These are phyloP conservation scores for Oncorhynchus gorbuscha DNA, from an alignment of 2,113 vertebrate species.

Conservation along the genomic window DNA sequence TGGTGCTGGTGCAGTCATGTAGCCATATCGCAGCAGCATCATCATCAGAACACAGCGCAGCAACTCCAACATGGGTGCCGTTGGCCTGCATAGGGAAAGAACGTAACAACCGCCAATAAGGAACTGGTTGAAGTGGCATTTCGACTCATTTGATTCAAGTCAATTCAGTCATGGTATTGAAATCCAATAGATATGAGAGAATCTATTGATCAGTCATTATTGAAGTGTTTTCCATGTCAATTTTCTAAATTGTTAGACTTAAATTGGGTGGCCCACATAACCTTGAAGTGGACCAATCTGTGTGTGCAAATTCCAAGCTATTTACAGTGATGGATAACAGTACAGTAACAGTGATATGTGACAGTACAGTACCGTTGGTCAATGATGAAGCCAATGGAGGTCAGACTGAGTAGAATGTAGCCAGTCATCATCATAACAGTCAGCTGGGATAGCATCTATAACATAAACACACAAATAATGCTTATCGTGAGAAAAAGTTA, in stretches of 20 bases:
- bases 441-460: constrained; percentile 73
- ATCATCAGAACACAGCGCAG: constrained; percentile 77
- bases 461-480: constrained; percentile 17
- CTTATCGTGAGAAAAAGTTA: constrained; percentile 24
- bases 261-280: background rate
- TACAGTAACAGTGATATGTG: background rate
- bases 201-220: background rate
- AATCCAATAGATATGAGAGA: background rate
- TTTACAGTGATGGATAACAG: background rate
- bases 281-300: background rate
- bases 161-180: background rate
- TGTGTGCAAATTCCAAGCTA: background rate
- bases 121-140: background rate
- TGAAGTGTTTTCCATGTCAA: no score
- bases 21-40: constrained; percentile 55
- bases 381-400: constrained; percentile 81
- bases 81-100: constrained; percentile 65
- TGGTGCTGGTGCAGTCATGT: constrained; percentile 61
- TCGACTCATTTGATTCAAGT: background rate
- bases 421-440: constrained; percentile 75
- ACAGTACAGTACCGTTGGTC: constrained; percentile 78
- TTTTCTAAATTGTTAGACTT: constrained; percentile 14
- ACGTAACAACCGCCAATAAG: constrained; percentile 5
- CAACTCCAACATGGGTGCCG: constrained; percentile 74
- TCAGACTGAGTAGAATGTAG: constrained; percentile 86